Evolutionary conservation across 2,113 vertebrate genomes (phyloP).

Genomic region (Petrocephalus zakoni): DNA sequence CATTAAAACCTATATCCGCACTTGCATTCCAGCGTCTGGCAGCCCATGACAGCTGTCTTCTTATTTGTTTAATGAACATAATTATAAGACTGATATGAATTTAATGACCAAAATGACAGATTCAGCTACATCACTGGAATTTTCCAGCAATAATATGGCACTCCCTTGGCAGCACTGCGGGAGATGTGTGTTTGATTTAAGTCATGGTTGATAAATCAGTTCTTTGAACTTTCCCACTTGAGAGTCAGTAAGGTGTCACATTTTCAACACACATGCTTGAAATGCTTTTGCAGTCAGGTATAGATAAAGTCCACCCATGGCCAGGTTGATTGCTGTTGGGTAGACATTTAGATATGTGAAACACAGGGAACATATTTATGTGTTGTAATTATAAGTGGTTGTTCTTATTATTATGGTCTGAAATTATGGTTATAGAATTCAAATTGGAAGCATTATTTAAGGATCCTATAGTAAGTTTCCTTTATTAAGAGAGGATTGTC

Average conservation of each 20-base stretch:
- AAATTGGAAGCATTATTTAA: not conserved
- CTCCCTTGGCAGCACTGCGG: not conserved
- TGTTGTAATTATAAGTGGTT: constrained; percentile 38
- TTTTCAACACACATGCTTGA: constrained; percentile 52
- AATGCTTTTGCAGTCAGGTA: constrained; percentile 36
- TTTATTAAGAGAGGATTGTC: not conserved
- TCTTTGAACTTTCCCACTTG: constrained; percentile 37
- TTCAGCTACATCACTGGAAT: not conserved
- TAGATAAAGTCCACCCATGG: constrained; percentile 26
- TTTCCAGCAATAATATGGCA: not conserved
- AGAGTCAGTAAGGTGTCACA: constrained; percentile 44
- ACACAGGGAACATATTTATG: constrained; percentile 43
- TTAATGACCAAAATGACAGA: not conserved
- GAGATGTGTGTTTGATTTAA: constrained; percentile 4
- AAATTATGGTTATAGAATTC: too few relatives aligned
- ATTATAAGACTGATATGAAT: not conserved
- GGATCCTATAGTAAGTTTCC: not conserved
- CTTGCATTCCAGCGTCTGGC: not conserved
- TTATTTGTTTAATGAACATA: not conserved
- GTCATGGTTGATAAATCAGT: constrained; percentile 17
- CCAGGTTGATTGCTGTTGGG: constrained; percentile 52
- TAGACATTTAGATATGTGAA: constrained; percentile 53
- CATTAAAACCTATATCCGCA: not conserved
- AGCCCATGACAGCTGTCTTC: not conserved
- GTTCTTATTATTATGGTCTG: not conserved